Evolutionary conservation across 2,113 vertebrate species (phyloP).

Genomic region (Piaya cayana): DNA sequence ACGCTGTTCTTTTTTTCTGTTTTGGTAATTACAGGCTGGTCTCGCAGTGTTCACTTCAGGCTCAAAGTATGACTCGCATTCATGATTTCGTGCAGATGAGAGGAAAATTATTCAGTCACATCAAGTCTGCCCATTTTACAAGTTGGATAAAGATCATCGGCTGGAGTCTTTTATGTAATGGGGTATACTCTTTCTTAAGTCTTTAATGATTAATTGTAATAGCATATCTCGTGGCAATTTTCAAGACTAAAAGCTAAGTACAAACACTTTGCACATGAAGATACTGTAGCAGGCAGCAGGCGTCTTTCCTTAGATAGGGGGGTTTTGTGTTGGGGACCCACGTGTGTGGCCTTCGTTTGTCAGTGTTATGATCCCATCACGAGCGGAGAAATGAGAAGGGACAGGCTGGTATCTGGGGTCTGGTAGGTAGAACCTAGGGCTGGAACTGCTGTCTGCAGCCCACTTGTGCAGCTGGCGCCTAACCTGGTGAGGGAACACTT

Average conservation of each 20-base stretch:
- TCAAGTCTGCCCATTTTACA: conserved; percentile 68
- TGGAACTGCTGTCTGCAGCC: background rate
- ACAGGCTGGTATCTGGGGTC: background rate
- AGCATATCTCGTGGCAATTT: conserved; percentile 49
- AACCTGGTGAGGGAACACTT: fast-evolving
- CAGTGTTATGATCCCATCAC: fast-evolving
- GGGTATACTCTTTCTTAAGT: conserved; percentile 47
- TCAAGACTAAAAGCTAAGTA: conserved; percentile 49
- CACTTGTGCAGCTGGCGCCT: no score
- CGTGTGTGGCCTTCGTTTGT: background rate
- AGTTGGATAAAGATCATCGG: conserved; percentile 59
- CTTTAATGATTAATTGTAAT: conserved; percentile 64
- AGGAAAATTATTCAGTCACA: conserved; percentile 61
- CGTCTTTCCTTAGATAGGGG: background rate
- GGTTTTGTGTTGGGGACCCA: background rate
- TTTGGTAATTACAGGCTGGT: conserved; percentile 76
- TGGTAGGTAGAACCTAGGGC: background rate
- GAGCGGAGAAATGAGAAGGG: background rate
- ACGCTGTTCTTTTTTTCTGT: conserved; percentile 76
- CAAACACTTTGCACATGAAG: background rate
- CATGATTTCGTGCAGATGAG: conserved; percentile 64
- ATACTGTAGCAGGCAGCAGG: background rate
- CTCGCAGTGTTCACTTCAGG: conserved; percentile 49
- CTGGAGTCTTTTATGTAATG: conserved; percentile 62
- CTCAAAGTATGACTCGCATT: conserved; percentile 55